Base-by-base conservation (phyloP, 2,888 invertebrate species). In the Latrodectus hesperus region DNA sequence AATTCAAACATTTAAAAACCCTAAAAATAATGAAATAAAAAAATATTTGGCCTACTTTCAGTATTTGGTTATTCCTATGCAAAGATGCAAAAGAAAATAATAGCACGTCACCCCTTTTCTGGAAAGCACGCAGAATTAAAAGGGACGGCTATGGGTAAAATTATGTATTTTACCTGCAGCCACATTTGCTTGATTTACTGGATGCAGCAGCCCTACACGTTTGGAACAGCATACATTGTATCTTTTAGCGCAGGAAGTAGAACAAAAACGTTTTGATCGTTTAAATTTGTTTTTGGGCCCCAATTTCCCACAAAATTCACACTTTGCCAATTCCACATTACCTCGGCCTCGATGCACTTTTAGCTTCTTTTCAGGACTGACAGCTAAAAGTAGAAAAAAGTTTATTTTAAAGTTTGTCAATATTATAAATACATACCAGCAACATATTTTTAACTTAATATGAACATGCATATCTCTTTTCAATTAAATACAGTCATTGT, bases 251-350 rank as follows among this genome's bases (percentile, higher is more conserved):
- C 96, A 96, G 49, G 94, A 93, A 51, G 95, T 94, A 2, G 96
- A 95, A 91, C 96, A 96, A 91, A 95, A 96, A 70, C 95, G 93
- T 91, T 95, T 95, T 78, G 94, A 94, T 90, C 95, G 95, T 92
- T 95, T 95, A 91, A 96, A 94, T 91, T 95, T 95, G 9, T 94
- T 92, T 84, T 94, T 93, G 75, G 94, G 92, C 91, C 94, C 95
- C 17, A 94, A 92, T 90, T 94, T 95, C 60, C 96, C 95, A 91
- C 96, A 96, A 89, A 94, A 94, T 92, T 96, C 96, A 91, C 96
- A 96, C 75, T 89, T 89, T 68, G 89, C 89, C 65, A 89, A 75
- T 86, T 89, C 89, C 74, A 80, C 87, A 79, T 84, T 80, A 78
- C 88, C 87, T 74, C 83, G 79, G 70, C 75, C 38, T 80, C 82